These are phyloP conservation scores for Nomada hirtipes DNA, from an alignment of 2,888 invertebrate genomes.

Conservation along the genomic window DNA sequence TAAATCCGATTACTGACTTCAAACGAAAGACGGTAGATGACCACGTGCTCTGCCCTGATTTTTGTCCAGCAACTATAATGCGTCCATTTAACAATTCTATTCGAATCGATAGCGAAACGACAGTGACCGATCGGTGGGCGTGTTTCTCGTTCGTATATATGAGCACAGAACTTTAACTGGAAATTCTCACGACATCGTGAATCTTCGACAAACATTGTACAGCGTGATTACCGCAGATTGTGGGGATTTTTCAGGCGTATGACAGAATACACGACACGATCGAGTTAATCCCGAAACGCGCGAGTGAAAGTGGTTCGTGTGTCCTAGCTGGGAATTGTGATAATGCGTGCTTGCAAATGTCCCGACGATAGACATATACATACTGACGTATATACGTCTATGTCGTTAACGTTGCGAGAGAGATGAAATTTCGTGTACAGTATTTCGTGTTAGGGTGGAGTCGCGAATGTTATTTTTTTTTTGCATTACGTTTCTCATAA, in stretches of 20 bases:
- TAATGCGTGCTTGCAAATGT: conserved; percentile 37
- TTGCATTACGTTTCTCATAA: background rate
- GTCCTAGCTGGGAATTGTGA: conserved; percentile 40
- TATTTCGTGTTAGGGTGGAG: conserved; percentile 2
- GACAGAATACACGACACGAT: conserved; percentile 33
- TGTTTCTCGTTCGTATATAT: conserved; percentile 20
- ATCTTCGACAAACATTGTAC: background rate
- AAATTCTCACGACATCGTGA: background rate
- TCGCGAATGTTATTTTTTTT: background rate
- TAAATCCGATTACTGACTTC: background rate
- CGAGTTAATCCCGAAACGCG: conserved; percentile 29
- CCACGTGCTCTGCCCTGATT: conserved; percentile 37
- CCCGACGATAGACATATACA: background rate
- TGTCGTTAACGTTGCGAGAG: background rate
- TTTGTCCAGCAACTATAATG: background rate
- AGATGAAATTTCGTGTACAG: background rate
- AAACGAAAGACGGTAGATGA: background rate
- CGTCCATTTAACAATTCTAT: conserved; percentile 42
- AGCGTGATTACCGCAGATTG: background rate
- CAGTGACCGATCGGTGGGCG: conserved; percentile 41
- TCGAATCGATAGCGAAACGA: conserved; percentile 31
- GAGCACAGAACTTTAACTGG: conserved; percentile 8
- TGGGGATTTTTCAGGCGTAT: conserved; percentile 45
- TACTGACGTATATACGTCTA: too few species aligned
- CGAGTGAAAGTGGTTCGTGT: conserved; percentile 64